Base-by-base conservation (phyloP, 2,888 invertebrate species). In the Acrocera orbiculus region DNA sequence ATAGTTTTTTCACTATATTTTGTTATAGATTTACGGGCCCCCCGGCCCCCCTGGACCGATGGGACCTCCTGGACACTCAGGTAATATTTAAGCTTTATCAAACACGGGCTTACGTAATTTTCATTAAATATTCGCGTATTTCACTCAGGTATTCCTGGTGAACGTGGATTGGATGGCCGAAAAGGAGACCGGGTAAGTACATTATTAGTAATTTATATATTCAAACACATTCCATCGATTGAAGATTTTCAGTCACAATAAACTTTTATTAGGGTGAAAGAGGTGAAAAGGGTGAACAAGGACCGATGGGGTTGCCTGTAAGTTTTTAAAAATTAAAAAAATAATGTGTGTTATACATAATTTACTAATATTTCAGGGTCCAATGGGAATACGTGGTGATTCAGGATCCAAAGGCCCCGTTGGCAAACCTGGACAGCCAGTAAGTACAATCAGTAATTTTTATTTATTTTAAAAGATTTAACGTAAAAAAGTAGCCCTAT, bases 231-330 rank as follows among this genome's bases (percentile, higher is more conserved):
- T n/a, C n/a, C n/a, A n/a, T n/a, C n/a, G n/a, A n/a, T n/a, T n/a
- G n/a, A n/a, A n/a, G n/a, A n/a, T n/a, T n/a, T n/a, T n/a, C n/a
- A n/a, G n/a, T n/a, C n/a, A n/a, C n/a, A 42, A 44, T 42, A 44
- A 44, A 43, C 35, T 40, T 39, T 40, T 42, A 42, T 31, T 47
- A 58, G 58, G 54, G 58, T 42, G 59, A 59, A 24, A 58, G 55
- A 44, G 58, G 54, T 31, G 46, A 48, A 38, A 60, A 58, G 42
- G 60, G 60, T 27, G 59, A 61, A 47, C 56, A 55, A 41, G 93
- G 93, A 46, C 90, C 90, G 35, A 92, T 92, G 87, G 93, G 92
- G 51, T 65, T 93, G 52, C 92, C 92, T 57, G 90, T 90, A 70
- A 76, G 81, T 78, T 51, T 33, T 34, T 34, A 31, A 37, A 28